Evolutionary conservation across 1,140 invertebrate genomes (phyloP).

Genomic region (Maconellicoccus hirsutus): DNA sequence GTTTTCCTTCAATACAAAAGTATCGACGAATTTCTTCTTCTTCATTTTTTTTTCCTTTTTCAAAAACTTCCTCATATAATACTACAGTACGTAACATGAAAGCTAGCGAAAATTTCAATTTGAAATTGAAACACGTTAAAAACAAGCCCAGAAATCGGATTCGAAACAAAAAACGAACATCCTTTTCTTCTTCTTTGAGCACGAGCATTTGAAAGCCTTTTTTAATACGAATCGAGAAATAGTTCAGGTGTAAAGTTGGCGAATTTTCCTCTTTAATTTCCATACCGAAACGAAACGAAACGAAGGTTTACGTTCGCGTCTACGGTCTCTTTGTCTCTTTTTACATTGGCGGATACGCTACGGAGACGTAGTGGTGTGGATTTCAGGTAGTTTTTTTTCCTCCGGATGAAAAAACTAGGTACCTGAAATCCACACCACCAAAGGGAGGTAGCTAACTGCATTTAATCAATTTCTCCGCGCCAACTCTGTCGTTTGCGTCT

Average conservation of each 20-base stretch:
- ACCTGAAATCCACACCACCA: too few species aligned
- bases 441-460: too few species aligned
- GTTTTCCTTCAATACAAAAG: not conserved
- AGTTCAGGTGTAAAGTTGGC: conserved; percentile 3
- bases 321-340: too few species aligned
- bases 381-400: too few species aligned
- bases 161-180: not conserved
- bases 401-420: too few species aligned
- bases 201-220: not conserved
- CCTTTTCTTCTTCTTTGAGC: not conserved
- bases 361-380: too few species aligned
- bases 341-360: too few species aligned
- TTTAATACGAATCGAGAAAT: not conserved
- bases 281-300: not conserved
- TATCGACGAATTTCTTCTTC: not conserved
- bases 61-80: too few species aligned
- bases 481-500: too few species aligned
- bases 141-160: conserved; percentile 14
- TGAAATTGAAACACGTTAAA: not conserved
- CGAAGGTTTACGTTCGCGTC: not conserved
- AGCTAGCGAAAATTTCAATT: conserved; percentile 6
- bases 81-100: not conserved
- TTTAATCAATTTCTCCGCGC: too few species aligned
- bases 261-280: not conserved
- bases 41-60: not conserved